phyloP scores from a whole-genome alignment of 2,113 vertebrate species.

The Emberiza fucata region DNA sequence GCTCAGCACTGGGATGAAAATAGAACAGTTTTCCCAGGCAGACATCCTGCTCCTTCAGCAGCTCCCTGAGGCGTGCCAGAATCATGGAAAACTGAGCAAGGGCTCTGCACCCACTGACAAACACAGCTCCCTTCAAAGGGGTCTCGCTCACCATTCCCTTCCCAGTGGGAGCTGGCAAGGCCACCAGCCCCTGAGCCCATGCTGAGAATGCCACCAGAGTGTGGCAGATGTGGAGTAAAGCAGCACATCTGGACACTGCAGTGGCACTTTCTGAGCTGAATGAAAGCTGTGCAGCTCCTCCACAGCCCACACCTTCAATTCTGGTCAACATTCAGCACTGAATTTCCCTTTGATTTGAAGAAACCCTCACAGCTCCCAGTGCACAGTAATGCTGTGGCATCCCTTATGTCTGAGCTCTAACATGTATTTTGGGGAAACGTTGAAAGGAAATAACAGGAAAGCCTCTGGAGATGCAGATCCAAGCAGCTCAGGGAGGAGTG shows the following conservation, averaged over 20 bases:
- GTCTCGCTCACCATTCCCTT: background rate
- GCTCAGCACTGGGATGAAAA: background rate
- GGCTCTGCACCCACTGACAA: rapidly evolving
- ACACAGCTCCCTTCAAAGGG: background rate
- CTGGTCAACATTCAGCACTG: background rate
- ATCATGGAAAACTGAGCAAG: rapidly evolving
- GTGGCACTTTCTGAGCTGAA: background rate
- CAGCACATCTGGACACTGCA: background rate
- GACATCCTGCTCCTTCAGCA: background rate
- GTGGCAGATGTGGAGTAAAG: background rate
- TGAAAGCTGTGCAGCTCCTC: background rate
- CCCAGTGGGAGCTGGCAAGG: background rate
- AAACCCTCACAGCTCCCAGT: background rate
- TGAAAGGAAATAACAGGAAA: background rate
- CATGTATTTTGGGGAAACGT: rapidly evolving
- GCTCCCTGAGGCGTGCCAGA: background rate
- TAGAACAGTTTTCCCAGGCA: background rate
- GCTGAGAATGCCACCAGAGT: background rate
- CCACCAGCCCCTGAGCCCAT: background rate
- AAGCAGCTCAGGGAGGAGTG: background rate
- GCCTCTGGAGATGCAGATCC: background rate
- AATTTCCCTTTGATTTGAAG: background rate
- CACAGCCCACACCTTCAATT: background rate
- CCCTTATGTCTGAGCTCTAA: rapidly evolving
- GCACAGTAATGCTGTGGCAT: rapidly evolving